Evolutionary conservation across 2,113 vertebrate genomes (phyloP), one percentile per base, ranked within the genome.

Genomic region (Carlito syrichta): DNA sequence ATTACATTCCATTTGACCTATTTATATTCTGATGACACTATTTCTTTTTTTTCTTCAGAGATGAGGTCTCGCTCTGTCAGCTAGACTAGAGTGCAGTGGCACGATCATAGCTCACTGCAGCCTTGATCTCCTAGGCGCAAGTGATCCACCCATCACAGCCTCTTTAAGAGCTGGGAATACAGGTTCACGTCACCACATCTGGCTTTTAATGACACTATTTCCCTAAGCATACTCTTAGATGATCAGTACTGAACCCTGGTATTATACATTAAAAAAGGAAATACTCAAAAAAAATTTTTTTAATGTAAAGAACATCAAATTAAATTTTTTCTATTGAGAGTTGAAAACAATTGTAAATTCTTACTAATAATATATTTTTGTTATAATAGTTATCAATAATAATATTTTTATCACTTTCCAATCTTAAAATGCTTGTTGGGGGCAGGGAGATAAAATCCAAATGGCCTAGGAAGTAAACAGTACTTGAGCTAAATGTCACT

Each of bases 11-110:
- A 91, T 58, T 73, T 96, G 40, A 84, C 5, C 45, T 71, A 62
- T 78, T 91, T 69, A 58, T 94, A 91, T 91, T 86, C 86, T 91
- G 89, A 62, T 84, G 50, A 84, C 17, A n/a, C n/a, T n/a, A n/a
- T n/a, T n/a, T n/a, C n/a, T n/a, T n/a, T n/a, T n/a, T n/a, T n/a
- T n/a, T n/a, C n/a, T n/a, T n/a, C n/a, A n/a, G n/a, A n/a, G n/a
- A n/a, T n/a, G n/a, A n/a, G n/a, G n/a, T n/a, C n/a, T n/a, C n/a
- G n/a, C n/a, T n/a, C n/a, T n/a, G n/a, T n/a, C n/a, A n/a, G n/a
- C n/a, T n/a, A n/a, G n/a, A n/a, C n/a, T n/a, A n/a, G n/a, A n/a
- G n/a, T n/a, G n/a, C n/a, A n/a, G n/a, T n/a, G n/a, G n/a, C n/a
- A n/a, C n/a, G n/a, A n/a, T n/a, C n/a, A n/a, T n/a, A n/a, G n/a